These are phyloP conservation scores for Noctua pronuba DNA, from an alignment of 2,888 invertebrate genomes.

Conservation along the genomic window DNA sequence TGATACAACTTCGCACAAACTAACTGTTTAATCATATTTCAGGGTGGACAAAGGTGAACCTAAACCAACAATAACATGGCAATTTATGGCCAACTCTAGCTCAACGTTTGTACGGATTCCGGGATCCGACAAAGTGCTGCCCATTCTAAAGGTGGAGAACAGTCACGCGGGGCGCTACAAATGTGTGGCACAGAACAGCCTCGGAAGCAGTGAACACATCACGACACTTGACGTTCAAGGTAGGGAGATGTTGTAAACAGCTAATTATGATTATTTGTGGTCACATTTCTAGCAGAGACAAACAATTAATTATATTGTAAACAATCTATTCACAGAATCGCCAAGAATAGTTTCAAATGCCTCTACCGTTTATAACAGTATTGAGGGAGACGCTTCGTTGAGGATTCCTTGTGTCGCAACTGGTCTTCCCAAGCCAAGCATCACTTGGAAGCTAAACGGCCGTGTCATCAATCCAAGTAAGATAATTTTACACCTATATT, in stretches of 20 bases:
- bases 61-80: slow-evolving; percentile 46
- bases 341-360: slow-evolving; percentile 30
- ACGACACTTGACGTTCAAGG: slow-evolving; percentile 51
- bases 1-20: neutral
- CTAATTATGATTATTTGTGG: neutral
- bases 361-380: slow-evolving; percentile 7
- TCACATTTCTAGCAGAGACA: neutral
- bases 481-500: neutral
- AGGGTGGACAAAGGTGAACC: slow-evolving; percentile 49
- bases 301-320: neutral
- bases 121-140: neutral
- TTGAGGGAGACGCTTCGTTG: slow-evolving; percentile 44
- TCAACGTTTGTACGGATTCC: slow-evolving; percentile 3
- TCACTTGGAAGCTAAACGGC: slow-evolving; percentile 42
- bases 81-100: slow-evolving; percentile 9
- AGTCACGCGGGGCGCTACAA: slow-evolving; percentile 51
- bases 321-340: slow-evolving; percentile 15
- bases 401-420: slow-evolving; percentile 46
- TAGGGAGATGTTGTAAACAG: slow-evolving; percentile 11
- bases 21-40: slow-evolving; percentile 1
- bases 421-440: slow-evolving; percentile 48
- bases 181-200: slow-evolving; percentile 43
- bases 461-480: slow-evolving; percentile 30
- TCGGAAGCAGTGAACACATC: slow-evolving; percentile 37
- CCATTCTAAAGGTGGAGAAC: slow-evolving; percentile 19